Conservation (phyloP, 2,888 invertebrate species). For the Pogonocherus hispidulus region DNA sequence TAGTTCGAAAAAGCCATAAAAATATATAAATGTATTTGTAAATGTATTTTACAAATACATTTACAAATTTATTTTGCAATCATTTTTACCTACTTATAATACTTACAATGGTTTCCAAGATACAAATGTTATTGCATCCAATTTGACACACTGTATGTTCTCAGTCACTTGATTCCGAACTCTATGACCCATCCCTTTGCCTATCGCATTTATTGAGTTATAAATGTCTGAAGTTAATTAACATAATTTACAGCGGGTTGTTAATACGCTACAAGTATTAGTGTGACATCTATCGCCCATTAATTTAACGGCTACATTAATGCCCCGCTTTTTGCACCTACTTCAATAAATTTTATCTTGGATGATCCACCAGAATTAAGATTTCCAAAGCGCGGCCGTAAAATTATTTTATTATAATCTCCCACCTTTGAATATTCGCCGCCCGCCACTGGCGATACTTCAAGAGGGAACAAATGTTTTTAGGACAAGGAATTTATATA, state of each 20-base stretch:
- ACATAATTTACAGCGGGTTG: slow-evolving; percentile 16
- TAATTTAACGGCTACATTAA: slow-evolving; percentile 22
- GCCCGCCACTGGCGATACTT: background rate
- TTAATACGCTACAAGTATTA: slow-evolving; percentile 19
- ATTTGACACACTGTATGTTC: too few species aligned
- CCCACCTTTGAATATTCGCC: background rate
- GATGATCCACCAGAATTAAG: background rate
- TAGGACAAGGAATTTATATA: too few species aligned
- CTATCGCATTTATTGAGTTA: slow-evolving; percentile 16
- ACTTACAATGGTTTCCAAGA: too few species aligned
- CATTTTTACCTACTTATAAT: too few species aligned
- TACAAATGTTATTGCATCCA: too few species aligned
- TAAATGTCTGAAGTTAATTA: slow-evolving; percentile 25
- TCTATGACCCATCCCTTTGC: too few species aligned
- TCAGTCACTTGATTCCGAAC: too few species aligned
- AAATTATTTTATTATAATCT: background rate
- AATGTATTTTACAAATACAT: too few species aligned
- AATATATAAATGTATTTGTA: too few species aligned
- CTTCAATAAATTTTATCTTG: background rate
- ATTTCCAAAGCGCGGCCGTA: background rate
- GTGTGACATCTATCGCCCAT: slow-evolving; percentile 23
- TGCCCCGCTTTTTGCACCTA: slow-evolving; percentile 15
- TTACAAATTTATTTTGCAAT: too few species aligned
- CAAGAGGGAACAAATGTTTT: too few species aligned
- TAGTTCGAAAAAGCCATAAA: too few species aligned